Evolutionary conservation across 2,113 vertebrate genomes (phyloP).

Genomic region (Nothocercus nigrocapillus): DNA sequence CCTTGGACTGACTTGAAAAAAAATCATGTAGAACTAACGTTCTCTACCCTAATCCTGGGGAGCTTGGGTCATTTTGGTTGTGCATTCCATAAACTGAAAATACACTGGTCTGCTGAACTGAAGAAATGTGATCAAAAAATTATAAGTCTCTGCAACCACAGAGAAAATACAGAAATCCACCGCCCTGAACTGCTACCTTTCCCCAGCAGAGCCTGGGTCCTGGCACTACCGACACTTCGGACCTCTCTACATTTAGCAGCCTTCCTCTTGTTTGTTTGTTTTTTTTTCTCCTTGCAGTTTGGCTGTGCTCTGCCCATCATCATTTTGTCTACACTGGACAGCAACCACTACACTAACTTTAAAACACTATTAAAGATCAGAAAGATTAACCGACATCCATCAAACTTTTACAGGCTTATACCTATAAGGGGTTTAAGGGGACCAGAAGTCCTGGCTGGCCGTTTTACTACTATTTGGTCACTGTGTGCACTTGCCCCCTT

Average conservation of each 20-base stretch:
- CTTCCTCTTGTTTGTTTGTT: not conserved
- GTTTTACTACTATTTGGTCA: not conserved
- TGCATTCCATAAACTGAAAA: not conserved
- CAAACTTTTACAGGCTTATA: not conserved
- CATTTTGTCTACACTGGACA: not conserved
- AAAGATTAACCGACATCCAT: not conserved
- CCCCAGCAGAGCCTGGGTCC: not conserved
- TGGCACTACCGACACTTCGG: not conserved
- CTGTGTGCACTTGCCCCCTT: not conserved
- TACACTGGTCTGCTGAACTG: not conserved
- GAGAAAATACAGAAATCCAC: not conserved
- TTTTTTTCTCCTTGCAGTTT: not conserved
- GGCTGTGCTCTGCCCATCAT: not conserved
- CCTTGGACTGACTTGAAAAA: not conserved
- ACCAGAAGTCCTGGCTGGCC: not conserved
- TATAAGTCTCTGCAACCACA: constrained; percentile 8
- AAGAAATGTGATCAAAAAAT: not conserved
- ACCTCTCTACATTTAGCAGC: not conserved
- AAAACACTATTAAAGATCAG: not conserved
- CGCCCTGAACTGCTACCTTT: not conserved
- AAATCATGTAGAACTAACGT: not conserved
- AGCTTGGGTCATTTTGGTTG: not conserved
- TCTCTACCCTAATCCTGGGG: not conserved
- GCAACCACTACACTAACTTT: not conserved
- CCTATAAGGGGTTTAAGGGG: too few relatives aligned